Evolutionary conservation across 2,797 vertebrate species (phyloP), one percentile per base, ranked within the genome.

Genomic region (Notoglanidium macrostoma): DNA sequence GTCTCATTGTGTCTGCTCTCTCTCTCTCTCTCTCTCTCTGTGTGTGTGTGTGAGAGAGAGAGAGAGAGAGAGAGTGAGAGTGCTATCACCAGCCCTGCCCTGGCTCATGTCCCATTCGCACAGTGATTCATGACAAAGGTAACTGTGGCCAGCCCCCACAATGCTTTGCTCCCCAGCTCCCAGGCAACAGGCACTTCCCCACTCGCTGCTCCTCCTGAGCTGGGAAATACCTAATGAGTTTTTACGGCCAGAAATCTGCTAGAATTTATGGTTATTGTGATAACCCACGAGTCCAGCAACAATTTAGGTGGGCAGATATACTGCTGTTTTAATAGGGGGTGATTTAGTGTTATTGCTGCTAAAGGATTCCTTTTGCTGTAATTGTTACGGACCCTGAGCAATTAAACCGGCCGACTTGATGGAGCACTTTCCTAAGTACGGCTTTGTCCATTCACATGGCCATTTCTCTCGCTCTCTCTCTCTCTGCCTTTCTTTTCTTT

Each of bases 221-320:
- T 92, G 91, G 93, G 93, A 94, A 94, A 94, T 89, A 94, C 91
- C 90, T 94, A 94, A 95, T 95, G 92, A 93, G 87, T 93, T 94
- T 94, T 92, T 92, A 93, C 89, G 90, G 92, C 95, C 95, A 96
- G 93, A 94, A 89, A 92, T 92, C 92, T 93, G 29, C 85, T 88
- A 91, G 93, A 95, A 97, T 97, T 97, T 97, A 97, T 94, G 93
- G 94, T 95, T 97, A 96, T 97, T 97, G 95, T 97, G 95, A 96
- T 97, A 97, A 97, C 96, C 96, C 94, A 89, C 87, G 94, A 94
- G 94, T 94, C 92, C 91, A 90, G 94, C 90, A 89, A 92, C 61
- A 91, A 92, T 93, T 92, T 86, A 92, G 93, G 90, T 88, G 91
- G 92, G 92, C 93, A 94, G 93, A 94, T 93, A 94, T 94, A 93